Base-by-base conservation (phyloP, 2,797 vertebrate species). In the Gouania willdenowi region DNA sequence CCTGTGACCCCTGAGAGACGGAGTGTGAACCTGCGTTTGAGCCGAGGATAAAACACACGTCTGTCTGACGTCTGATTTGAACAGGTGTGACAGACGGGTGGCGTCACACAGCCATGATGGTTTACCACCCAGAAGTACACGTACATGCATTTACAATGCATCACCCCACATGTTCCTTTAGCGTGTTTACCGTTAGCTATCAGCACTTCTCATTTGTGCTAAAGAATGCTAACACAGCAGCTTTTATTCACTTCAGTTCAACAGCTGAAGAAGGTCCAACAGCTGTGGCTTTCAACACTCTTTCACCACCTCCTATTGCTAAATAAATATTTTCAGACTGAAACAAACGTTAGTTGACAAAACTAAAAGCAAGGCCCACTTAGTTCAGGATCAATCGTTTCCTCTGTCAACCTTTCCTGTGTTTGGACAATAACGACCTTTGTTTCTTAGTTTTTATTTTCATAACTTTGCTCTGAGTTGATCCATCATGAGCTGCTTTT, bases 131-230 rank as follows among this genome's bases (percentile, higher is more conserved):
- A 70, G 50, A 70, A 71, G 66, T 36, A 42, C 11, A 21, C 21
- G 30, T 41, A 15, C 53, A 49, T 36, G 41, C 8, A 52, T 39
- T 24, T 2, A 10, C 30, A 25, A 22, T 44, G 52, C 41, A 34
- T 43, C 2, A 4, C 27, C 44, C 20, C 32, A 17, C 31, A 8
- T 41, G 49, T 46, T 55, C 36, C 14, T 18, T 36, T 60, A 71
- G 52, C 23, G 16, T 73, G 69, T 83, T 85, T 82, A 84, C 57
- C 61, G 71, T 83, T 67, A 35, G 55, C 67, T 49, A 82, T 86
- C 83, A 76, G 53, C 75, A 74, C 82, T 71, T 86, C 51, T 77
- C 66, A 68, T 82, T 83, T 77, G 40, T 35, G 51, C 41, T 38
- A 19, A 79, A 75, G 59, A 66, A 48, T 74, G 61, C 51, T 2